phyloP scores from a whole-genome alignment of 1,140 invertebrate genomes.

The Nephotettix cincticeps region DNA sequence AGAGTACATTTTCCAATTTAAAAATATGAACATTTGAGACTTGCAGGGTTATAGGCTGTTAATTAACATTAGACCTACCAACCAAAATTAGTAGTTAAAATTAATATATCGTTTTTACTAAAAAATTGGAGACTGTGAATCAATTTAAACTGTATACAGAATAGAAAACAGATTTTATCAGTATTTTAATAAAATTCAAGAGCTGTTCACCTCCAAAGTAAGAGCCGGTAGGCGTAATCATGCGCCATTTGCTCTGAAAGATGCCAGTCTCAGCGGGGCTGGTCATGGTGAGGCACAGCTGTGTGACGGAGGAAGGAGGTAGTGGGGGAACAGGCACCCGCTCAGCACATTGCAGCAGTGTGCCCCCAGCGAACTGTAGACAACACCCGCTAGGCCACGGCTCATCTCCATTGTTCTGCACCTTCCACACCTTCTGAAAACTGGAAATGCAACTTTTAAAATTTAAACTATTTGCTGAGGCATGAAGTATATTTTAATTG shows the following conservation, averaged over 20 bases:
- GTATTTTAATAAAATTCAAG: constrained; percentile 8
- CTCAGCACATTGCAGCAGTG: constrained; percentile 51
- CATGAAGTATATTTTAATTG: too few species aligned
- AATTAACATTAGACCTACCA: background rate
- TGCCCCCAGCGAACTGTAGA: constrained; percentile 64
- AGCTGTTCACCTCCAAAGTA: constrained; percentile 85
- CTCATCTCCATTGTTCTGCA: constrained; percentile 77
- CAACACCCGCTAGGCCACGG: constrained; percentile 75
- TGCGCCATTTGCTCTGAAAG: constrained; percentile 82
- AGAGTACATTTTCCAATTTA: too few species aligned
- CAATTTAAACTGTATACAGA: too few species aligned
- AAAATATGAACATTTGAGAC: too few species aligned
- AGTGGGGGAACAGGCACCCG: constrained; percentile 60
- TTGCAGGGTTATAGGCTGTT: too few species aligned
- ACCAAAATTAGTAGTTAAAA: background rate
- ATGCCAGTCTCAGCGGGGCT: constrained; percentile 67
- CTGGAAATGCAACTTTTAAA: too few species aligned
- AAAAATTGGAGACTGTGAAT: background rate
- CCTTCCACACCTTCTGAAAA: constrained; percentile 77
- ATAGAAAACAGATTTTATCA: constrained; percentile 43
- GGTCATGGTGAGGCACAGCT: constrained; percentile 66
- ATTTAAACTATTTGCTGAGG: too few species aligned
- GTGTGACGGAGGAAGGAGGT: constrained; percentile 62
- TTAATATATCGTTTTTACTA: background rate
- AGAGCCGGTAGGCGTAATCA: constrained; percentile 73